Percentiles rank a stretch among this genome's conserved stretches.
These are phyloP conservation scores for Plutella xylostella DNA, from an alignment of 2,888 invertebrate genomes.

Conservation along the genomic window DNA sequence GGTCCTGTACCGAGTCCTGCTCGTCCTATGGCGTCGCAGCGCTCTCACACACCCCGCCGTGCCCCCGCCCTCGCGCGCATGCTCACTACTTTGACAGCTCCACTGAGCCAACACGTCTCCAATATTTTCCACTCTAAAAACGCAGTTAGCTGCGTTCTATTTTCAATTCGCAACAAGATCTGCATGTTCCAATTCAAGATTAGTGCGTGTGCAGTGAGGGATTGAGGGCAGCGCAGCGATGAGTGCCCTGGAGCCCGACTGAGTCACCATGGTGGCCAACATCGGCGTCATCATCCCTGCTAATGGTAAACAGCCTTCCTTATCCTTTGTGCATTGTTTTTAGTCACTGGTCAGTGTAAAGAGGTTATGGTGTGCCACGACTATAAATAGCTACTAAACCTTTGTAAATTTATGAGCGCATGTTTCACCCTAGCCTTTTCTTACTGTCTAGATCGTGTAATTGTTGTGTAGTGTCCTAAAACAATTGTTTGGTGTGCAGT, in stretches of 20 bases:
- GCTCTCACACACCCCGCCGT: slow-evolving; percentile 49
- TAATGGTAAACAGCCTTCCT: slow-evolving; percentile 42
- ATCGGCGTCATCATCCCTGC: slow-evolving; percentile 48
- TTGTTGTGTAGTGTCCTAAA: no score
- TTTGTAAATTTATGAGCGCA: no score
- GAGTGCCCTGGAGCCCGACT: slow-evolving; percentile 25
- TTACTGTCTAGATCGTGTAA: no score
- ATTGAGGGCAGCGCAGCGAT: slow-evolving; percentile 23
- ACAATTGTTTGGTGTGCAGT: no score
- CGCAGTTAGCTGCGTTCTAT: slow-evolving; percentile 1
- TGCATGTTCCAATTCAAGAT: not conserved
- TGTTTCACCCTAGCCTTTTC: no score
- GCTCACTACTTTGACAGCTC: slow-evolving; percentile 48
- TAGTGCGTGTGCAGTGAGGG: not conserved
- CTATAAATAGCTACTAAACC: no score
- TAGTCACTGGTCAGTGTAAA: no score
- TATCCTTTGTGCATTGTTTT: not conserved
- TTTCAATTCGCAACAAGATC: not conserved
- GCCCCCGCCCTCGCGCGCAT: slow-evolving; percentile 53
- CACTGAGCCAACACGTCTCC: slow-evolving; percentile 51
- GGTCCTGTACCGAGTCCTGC: slow-evolving; percentile 21
- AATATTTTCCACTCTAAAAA: slow-evolving; percentile 29
- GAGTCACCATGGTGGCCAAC: slow-evolving; percentile 56
- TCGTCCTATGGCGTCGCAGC: slow-evolving; percentile 50
- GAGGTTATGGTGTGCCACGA: no score